Conservation (phyloP, 2,113 vertebrate species). For the Cyrtonyx montezumae region DNA sequence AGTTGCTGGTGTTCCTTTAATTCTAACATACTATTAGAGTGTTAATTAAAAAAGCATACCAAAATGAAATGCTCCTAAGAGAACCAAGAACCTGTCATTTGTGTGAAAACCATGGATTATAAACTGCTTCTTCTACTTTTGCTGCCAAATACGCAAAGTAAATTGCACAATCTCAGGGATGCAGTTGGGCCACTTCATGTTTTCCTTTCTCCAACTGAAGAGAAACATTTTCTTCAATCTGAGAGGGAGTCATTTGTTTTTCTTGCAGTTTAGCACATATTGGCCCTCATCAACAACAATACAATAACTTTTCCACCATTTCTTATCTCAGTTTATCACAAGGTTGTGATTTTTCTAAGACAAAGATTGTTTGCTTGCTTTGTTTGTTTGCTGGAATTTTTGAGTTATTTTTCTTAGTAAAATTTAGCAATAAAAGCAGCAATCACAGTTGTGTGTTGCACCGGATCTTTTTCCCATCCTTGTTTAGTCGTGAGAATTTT, state of each 20-base stretch:
- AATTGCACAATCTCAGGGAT: constrained; percentile 64
- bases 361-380: not conserved
- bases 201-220: constrained; percentile 56
- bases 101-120: constrained; percentile 46
- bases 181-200: constrained; percentile 35
- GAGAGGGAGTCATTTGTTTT: constrained; percentile 37
- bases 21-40: not conserved
- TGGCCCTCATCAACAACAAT: not conserved
- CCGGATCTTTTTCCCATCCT: not conserved
- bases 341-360: not conserved
- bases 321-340: not conserved
- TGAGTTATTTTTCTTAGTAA: not conserved
- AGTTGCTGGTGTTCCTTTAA: constrained; percentile 19
- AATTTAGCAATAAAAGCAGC: not conserved
- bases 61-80: constrained; percentile 6
- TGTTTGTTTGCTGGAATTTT: not conserved
- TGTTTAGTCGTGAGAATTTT: not conserved
- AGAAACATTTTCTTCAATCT: constrained; percentile 37
- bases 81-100: constrained; percentile 66
- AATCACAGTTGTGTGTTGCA: not conserved
- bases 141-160: constrained; percentile 69
- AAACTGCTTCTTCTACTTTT: constrained; percentile 69
- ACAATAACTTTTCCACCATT: not conserved
- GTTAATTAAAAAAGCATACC: constrained; percentile 51
- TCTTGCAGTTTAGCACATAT: not conserved